Base-by-base conservation (phyloP, 1,140 invertebrate species). In the Thereuonema tuberculata region DNA sequence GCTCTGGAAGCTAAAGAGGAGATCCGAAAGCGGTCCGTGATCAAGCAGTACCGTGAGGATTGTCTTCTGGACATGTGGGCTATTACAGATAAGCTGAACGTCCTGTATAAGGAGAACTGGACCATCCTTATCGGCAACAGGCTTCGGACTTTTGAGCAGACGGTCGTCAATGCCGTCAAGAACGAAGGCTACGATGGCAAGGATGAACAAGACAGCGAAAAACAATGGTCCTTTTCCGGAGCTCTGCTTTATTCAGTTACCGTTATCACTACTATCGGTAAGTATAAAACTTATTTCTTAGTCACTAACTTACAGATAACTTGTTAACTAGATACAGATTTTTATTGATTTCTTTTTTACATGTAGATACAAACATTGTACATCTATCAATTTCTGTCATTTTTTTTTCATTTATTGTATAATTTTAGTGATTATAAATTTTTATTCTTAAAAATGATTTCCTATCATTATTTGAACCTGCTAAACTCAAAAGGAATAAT, bases 251-350 rank as follows among this genome's bases (percentile, higher is more conserved):
- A 89, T 69, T 85, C 84, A 26, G 79, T 90, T 62, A 88, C 85
- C 56, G 82, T 90, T 65, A 84, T 90, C 68, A 91, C 87, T 20
- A 89, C 87, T 43, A 88, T 89, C 65, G 87, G 87, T 86, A 71
- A 70, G 74, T 66, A 55, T 12, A 17, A 55, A 52, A 12, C 9
- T 52, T 12, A 52, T 52, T 52, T 52, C n/a, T n/a, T n/a, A n/a
- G n/a, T n/a, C n/a, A n/a, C n/a, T 43, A 43, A 12, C n/a, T 43
- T 12, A 12, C n/a, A 12, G 12, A 12, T 43, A 12, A 43, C n/a
- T 43, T 43, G n/a, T 43, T 43, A 12, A 43, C 12, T 12, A 43
- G n/a, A 43, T 12, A 43, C 37, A 43, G n/a, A 43, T 12, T 12
- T 12, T n/a, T 43, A 12, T 43, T 12, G n/a, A 12, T 12, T 43